These are phyloP conservation scores for Halictus rubicundus DNA, from an alignment of 1,140 invertebrate species.

Conservation along the genomic window DNA sequence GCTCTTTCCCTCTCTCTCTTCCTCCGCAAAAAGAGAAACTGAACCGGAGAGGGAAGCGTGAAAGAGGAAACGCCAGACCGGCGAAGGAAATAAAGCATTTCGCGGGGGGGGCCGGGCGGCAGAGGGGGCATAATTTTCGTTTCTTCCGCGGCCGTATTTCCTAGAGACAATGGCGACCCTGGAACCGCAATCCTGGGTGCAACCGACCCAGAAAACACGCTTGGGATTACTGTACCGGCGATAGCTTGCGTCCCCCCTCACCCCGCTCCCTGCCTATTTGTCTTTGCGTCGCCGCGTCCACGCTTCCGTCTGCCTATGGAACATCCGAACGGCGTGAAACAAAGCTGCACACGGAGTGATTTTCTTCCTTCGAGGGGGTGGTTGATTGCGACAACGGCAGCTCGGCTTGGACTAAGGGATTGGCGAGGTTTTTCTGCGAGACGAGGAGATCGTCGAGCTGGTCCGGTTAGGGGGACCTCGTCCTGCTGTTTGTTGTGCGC, in stretches of 20 bases:
- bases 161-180: constrained; percentile 66
- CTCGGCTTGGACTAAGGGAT: neutral
- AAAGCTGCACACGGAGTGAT: constrained; percentile 21
- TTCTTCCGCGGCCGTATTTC: constrained; percentile 65
- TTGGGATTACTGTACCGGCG: constrained; percentile 57
- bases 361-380: neutral
- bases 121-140: constrained; percentile 68
- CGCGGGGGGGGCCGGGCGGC: constrained; percentile 2
- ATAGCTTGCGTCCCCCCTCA: constrained; percentile 51
- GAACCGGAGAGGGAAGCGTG: constrained; percentile 3
- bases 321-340: constrained; percentile 30
- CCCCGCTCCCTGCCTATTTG: constrained; percentile 45
- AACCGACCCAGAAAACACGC: constrained; percentile 66
- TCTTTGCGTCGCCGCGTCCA: constrained; percentile 35
- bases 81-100: constrained; percentile 62
- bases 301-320: constrained; percentile 38
- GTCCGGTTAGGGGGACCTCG: neutral
- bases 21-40: constrained; percentile 8
- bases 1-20: neutral
- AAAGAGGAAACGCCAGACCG: constrained; percentile 39
- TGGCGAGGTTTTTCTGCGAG: neutral
- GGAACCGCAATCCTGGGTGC: constrained; percentile 64
- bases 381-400: neutral
- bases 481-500: neutral
- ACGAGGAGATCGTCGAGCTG: neutral